phyloP scores from a whole-genome alignment of 2,888 invertebrate genomes.

The Amblyteles armatorius region DNA sequence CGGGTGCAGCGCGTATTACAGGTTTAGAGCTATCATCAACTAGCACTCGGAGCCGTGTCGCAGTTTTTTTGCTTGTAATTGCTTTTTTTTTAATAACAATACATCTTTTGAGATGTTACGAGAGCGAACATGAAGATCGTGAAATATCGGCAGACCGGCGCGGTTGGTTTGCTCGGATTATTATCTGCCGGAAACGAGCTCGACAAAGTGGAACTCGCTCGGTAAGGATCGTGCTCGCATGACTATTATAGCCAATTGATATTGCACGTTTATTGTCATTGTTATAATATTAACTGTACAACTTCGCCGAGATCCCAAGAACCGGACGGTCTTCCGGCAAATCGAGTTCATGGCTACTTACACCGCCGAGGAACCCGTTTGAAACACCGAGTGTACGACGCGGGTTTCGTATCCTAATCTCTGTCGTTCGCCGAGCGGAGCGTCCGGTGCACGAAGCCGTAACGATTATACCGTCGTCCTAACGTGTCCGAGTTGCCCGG shows the following conservation, averaged over 20 bases:
- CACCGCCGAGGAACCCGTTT: slow-evolving; percentile 66
- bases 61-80: too few relatives aligned
- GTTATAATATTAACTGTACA: slow-evolving; percentile 7
- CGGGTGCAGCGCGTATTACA: slow-evolving; percentile 24
- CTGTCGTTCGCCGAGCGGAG: slow-evolving; percentile 58
- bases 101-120: background rate
- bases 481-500: slow-evolving; percentile 22
- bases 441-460: slow-evolving; percentile 59
- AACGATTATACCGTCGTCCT: slow-evolving; percentile 57
- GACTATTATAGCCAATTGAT: slow-evolving; percentile 41
- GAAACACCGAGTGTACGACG: slow-evolving; percentile 53
- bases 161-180: background rate
- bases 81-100: background rate
- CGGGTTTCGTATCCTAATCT: slow-evolving; percentile 65
- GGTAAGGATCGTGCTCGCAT: background rate
- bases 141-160: too few relatives aligned
- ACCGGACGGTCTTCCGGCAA: slow-evolving; percentile 67
- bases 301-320: slow-evolving; percentile 15
- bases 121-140: slow-evolving; percentile 26
- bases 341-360: slow-evolving; percentile 65
- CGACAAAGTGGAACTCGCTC: slow-evolving; percentile 46
- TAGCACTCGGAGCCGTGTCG: too few relatives aligned
- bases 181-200: slow-evolving; percentile 59
- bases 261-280: slow-evolving; percentile 36
- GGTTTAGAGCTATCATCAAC: too few relatives aligned